These are phyloP conservation scores for Enteromius paludinosus DNA, from an alignment of 2,797 vertebrate genomes.

Conservation along the genomic window DNA sequence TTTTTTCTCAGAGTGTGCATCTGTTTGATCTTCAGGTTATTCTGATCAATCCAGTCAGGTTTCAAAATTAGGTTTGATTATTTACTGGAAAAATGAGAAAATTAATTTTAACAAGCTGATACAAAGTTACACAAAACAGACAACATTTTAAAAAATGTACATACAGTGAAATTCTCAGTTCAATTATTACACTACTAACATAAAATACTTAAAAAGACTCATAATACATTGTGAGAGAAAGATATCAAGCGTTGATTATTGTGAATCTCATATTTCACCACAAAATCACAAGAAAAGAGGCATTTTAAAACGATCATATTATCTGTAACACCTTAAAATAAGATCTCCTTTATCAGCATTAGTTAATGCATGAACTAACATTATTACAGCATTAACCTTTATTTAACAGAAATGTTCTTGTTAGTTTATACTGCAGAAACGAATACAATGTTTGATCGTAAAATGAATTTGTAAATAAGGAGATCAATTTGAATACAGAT, in stretches of 20 bases:
- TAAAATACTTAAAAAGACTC: neutral
- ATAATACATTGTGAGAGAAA: neutral
- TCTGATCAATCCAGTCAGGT: neutral
- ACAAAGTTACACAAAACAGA: neutral
- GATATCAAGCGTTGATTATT: neutral
- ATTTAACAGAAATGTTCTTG: neutral
- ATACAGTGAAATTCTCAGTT: constrained; percentile 51
- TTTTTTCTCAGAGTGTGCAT: neutral
- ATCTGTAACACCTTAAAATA: neutral
- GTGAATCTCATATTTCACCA: neutral
- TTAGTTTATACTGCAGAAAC: neutral
- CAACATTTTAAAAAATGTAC: neutral
- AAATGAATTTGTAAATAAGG: neutral
- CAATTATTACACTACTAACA: neutral
- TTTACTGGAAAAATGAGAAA: neutral
- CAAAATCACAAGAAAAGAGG: neutral
- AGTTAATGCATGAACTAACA: neutral
- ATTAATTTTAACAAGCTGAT: neutral
- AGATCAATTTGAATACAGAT: neutral
- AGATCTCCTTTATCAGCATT: neutral
- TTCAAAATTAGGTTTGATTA: neutral
- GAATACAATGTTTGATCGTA: neutral
- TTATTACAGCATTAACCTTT: neutral
- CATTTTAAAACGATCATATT: neutral
- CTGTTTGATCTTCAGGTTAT: neutral